A percentile compares a stretch with the other conserved stretches of the same genome.
Conservation (phyloP, 2,797 vertebrate genomes). For the Acestrorhynchus altus region DNA sequence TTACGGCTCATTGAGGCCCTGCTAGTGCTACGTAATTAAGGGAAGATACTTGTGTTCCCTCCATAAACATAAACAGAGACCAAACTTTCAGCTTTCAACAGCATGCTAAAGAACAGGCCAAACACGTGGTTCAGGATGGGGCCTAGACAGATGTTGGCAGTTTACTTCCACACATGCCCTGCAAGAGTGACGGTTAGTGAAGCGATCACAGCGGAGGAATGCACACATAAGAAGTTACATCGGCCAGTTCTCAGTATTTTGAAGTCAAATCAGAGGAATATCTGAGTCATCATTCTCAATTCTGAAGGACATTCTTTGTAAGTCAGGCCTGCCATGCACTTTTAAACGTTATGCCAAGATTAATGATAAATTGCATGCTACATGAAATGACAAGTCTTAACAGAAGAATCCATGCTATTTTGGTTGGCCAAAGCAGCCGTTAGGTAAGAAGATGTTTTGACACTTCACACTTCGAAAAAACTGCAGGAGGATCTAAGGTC, state of each 20-base stretch:
- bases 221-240: conserved; percentile 9
- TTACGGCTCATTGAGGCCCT: conserved; percentile 54
- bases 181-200: not conserved
- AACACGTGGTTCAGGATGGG: conserved; percentile 26
- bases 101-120: conserved; percentile 37
- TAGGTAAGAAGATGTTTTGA: conserved; percentile 50
- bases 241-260: conserved; percentile 14
- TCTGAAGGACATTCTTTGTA: conserved; percentile 42
- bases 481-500: conserved; percentile 25
- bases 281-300: conserved; percentile 23
- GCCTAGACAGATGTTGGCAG: conserved; percentile 22
- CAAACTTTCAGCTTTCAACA: conserved; percentile 40
- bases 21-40: conserved; percentile 57
- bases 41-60: conserved; percentile 47
- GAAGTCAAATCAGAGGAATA: conserved; percentile 5
- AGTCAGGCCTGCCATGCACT: conserved; percentile 23
- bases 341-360: conserved; percentile 45
- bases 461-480: conserved; percentile 24
- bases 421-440: conserved; percentile 45
- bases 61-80: conserved; percentile 56
- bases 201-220: not conserved
- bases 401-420: conserved; percentile 49
- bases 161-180: conserved; percentile 10
- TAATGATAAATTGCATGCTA: conserved; percentile 42
- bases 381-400: conserved; percentile 47